Conservation (phyloP, 2,797 vertebrate genomes). For the Anniella stebbinsi region DNA sequence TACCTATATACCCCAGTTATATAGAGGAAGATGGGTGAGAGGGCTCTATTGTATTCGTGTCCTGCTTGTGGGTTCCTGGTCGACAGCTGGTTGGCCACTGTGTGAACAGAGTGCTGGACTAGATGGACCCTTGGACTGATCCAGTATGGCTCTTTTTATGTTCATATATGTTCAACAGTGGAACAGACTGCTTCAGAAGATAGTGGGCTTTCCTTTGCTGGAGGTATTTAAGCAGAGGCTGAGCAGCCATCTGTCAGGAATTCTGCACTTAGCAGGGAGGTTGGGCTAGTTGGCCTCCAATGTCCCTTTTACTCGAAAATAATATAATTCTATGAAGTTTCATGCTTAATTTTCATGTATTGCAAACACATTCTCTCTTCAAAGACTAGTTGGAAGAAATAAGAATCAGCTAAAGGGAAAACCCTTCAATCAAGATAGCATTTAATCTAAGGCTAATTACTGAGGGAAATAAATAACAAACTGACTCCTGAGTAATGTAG, state of each 20-base stretch:
- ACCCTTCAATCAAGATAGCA: conserved; percentile 35
- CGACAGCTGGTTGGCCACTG: too few relatives aligned
- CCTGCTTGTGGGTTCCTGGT: too few relatives aligned
- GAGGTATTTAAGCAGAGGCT: background rate
- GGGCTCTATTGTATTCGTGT: too few relatives aligned
- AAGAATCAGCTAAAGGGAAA: background rate
- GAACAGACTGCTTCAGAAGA: background rate
- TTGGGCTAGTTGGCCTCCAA: background rate
- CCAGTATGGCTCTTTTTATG: too few relatives aligned
- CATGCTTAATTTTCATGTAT: conserved; percentile 8
- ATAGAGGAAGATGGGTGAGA: too few relatives aligned
- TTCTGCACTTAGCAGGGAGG: background rate
- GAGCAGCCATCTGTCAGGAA: background rate
- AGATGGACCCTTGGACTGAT: too few relatives aligned
- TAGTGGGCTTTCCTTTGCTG: background rate
- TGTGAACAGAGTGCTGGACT: too few relatives aligned
- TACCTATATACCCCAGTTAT: too few relatives aligned
- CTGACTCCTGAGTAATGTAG: conserved; percentile 56
- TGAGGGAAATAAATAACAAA: conserved; percentile 16
- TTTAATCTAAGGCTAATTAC: conserved; percentile 52
- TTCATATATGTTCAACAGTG: too few relatives aligned
- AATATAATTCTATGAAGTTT: background rate
- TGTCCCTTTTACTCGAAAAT: background rate
- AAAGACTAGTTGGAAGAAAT: conserved; percentile 56
- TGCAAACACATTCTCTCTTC: conserved; percentile 24